Evolutionary conservation across 2,113 vertebrate genomes (phyloP).

Genomic region (Apaloderma vittatum): DNA sequence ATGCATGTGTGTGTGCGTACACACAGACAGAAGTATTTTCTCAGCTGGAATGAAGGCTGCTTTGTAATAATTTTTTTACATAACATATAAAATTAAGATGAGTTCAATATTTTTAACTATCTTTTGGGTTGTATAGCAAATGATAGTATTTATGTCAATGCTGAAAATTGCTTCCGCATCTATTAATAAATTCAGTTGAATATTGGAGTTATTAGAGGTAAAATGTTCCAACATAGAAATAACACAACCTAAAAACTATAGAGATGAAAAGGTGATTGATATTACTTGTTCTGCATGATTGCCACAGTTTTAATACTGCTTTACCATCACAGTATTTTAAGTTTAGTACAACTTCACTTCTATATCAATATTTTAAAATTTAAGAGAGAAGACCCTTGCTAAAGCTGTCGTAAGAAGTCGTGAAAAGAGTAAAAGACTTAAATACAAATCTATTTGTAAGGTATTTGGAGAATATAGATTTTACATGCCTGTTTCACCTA

Average conservation of each 20-base stretch:
- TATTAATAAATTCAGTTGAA: neutral
- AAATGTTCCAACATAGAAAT: neutral
- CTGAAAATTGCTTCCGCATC: neutral
- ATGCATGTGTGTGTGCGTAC: accelerated
- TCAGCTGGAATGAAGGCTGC: neutral
- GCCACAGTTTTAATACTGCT: neutral
- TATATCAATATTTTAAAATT: neutral
- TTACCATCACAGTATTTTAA: neutral
- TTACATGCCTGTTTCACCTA: neutral
- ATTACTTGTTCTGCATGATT: neutral
- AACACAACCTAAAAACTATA: neutral
- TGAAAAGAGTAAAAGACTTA: neutral
- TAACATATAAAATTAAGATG: neutral
- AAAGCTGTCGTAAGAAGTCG: neutral
- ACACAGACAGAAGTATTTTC: neutral
- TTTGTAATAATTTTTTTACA: neutral
- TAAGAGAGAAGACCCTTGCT: neutral
- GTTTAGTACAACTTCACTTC: neutral
- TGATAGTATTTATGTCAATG: accelerated
- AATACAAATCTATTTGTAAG: neutral
- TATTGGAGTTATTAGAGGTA: neutral
- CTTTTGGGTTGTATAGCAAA: neutral
- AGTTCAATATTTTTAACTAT: neutral
- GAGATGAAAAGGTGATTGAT: neutral
- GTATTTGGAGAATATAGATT: neutral